Evolutionary conservation across 2,797 vertebrate genomes (phyloP).

Genomic region (Psittacula echo): DNA sequence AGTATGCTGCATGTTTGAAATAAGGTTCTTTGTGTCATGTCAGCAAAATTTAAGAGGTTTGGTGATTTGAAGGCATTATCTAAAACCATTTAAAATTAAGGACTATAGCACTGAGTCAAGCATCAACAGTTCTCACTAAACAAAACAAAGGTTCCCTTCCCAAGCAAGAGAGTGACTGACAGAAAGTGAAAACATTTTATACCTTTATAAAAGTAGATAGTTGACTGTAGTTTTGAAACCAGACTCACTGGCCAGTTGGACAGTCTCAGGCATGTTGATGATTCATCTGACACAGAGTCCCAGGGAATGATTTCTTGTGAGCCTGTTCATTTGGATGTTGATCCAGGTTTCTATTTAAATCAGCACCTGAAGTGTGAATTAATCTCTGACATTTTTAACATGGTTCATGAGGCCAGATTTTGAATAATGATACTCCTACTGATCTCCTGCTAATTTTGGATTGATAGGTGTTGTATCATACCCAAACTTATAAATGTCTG

Average conservation of each 20-base stretch:
- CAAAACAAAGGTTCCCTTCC: background rate
- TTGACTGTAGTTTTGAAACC: conserved; percentile 15
- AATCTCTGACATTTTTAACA: conserved; percentile 74
- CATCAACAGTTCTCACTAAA: background rate
- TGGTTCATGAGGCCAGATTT: conserved; percentile 55
- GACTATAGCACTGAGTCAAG: background rate
- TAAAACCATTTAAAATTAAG: background rate
- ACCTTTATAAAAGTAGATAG: background rate
- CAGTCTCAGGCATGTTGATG: conserved; percentile 2
- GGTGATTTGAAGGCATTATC: background rate
- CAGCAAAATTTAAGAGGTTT: background rate
- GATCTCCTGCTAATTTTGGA: conserved; percentile 64
- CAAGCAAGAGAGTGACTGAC: background rate
- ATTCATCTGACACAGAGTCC: conserved; percentile 53
- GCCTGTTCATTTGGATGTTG: conserved; percentile 61
- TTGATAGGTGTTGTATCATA: conserved; percentile 45
- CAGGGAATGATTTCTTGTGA: conserved; percentile 17
- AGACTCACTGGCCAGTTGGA: conserved; percentile 26
- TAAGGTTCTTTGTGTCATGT: background rate
- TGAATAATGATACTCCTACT: conserved; percentile 57
- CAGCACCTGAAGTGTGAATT: conserved; percentile 70
- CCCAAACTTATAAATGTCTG: conserved; percentile 12
- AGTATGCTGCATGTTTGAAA: background rate
- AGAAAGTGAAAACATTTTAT: background rate
- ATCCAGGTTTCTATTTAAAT: conserved; percentile 71